Base-by-base conservation (phyloP, 2,797 vertebrate genomes). In the Zonotrichia albicollis region DNA sequence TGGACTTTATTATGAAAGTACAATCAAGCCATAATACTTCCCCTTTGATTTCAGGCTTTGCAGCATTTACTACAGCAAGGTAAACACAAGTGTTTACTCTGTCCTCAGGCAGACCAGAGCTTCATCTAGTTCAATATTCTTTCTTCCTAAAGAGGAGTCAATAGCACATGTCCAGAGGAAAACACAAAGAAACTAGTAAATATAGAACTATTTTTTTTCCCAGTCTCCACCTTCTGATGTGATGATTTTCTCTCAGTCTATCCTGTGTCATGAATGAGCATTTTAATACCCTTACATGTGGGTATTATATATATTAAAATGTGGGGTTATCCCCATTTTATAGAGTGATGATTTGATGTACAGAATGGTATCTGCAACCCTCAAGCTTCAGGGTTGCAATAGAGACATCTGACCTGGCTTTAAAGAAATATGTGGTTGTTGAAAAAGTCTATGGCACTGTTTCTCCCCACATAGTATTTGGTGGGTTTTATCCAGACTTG, bases 1-100 rank as follows among this genome's bases (percentile, higher is more conserved):
- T 84, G 71, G 94, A 91, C 96, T 97, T 96, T 80, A 96, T 96
- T 94, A 95, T 75, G 68, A 95, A 94, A 81, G 19, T 76, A 86
- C 19, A 45, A 82, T 84, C 86, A 95, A 93, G 19, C n/a, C 3
- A 5, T 58, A 84, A 77, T 84, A 62, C 54, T 46, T 32, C 34
- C 26, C 26, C 57, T 77, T 90, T 89, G 36, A 83, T 91, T 94
- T 83, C 80, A 87, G 81, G 80, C 46, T 80, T 94, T 94, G 89
- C 61, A 77, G 32, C 17, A 21, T 75, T 84, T 90, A 79, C 42
- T 90, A 82, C 30, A 96, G 60, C 43, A 92, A 50, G 9, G 32
- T 74, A 94, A 86, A 65, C 26, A 78, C 16, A 71, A 36, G 30
- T 65, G 9, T 61, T 76, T 88, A 61, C 45, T 36, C 36, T 36